Conservation (phyloP, 2,888 invertebrate species). For the Cheilosia variabilis region DNA sequence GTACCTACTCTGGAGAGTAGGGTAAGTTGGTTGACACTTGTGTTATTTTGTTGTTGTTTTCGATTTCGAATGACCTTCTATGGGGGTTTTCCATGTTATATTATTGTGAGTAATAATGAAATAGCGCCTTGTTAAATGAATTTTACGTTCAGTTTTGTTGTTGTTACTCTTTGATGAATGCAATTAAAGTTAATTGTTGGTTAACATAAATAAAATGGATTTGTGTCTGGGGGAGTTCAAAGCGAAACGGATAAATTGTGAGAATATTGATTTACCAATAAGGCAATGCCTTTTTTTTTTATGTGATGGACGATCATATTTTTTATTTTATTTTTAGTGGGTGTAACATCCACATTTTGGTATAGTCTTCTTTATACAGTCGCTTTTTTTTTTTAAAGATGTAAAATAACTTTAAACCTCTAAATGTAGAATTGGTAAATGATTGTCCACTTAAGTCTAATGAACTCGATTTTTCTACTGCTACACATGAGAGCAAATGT, state of each 20-base stretch:
- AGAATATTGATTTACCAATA: constrained; percentile 5
- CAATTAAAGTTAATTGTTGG: constrained; percentile 42
- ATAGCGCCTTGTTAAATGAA: constrained; percentile 51
- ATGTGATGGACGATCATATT: neutral
- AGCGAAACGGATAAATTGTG: neutral
- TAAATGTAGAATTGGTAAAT: no score
- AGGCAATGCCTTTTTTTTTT: neutral
- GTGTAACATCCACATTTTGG: no score
- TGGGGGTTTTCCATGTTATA: constrained; percentile 70
- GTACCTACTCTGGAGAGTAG: constrained; percentile 53
- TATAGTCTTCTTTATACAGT: neutral
- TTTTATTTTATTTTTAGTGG: neutral
- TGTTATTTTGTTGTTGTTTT: constrained; percentile 73
- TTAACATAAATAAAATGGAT: constrained; percentile 26
- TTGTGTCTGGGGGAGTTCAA: neutral
- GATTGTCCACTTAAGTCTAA: no score
- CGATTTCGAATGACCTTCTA: constrained; percentile 75
- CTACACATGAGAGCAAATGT: no score
- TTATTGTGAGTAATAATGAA: constrained; percentile 45
- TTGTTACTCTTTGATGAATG: constrained; percentile 33
- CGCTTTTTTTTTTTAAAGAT: no score
- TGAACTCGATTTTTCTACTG: no score
- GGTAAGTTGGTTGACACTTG: constrained; percentile 74
- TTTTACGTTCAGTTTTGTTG: constrained; percentile 29
- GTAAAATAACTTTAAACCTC: no score